These are phyloP conservation scores for Chrysochloris asiatica DNA, from an alignment of 2,113 vertebrate species.

Conservation along the genomic window DNA sequence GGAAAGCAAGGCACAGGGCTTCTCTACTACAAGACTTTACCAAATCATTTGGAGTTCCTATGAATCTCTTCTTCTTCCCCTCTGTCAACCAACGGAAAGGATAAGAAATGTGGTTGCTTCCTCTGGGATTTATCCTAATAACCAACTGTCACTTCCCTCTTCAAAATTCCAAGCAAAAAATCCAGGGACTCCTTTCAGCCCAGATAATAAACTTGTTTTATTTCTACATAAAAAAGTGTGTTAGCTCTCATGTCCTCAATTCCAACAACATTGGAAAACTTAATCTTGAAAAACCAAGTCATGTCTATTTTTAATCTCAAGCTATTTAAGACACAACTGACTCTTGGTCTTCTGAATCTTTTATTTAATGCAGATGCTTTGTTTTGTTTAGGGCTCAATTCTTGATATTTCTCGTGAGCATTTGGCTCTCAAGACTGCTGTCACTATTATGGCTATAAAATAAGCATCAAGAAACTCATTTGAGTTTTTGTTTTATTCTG, in stretches of 20 bases:
- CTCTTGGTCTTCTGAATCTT: not conserved
- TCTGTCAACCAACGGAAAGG: not conserved
- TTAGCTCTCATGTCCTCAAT: no score
- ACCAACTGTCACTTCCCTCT: not conserved
- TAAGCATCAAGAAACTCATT: not conserved
- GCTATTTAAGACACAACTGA: no score
- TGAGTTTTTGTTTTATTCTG: not conserved
- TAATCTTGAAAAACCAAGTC: no score
- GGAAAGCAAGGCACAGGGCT: not conserved
- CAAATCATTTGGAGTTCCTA: not conserved
- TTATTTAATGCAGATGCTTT: not conserved
- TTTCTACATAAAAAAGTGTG: no score
- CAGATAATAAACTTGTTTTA: not conserved
- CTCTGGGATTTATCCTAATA: not conserved
- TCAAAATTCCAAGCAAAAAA: not conserved
- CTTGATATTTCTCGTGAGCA: not conserved
- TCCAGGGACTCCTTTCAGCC: not conserved
- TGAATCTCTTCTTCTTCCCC: not conserved
- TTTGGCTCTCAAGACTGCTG: not conserved
- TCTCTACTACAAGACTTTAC: not conserved
- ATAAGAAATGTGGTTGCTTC: not conserved
- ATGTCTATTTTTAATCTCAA: no score
- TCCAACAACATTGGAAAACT: no score
- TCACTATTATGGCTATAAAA: not conserved
- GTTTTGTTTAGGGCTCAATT: slow-evolving; percentile 7